A percentile compares a stretch with the other conserved stretches of the same genome.
phyloP scores from a whole-genome alignment of 2,113 vertebrate species.

The Rutilus rutilus region DNA sequence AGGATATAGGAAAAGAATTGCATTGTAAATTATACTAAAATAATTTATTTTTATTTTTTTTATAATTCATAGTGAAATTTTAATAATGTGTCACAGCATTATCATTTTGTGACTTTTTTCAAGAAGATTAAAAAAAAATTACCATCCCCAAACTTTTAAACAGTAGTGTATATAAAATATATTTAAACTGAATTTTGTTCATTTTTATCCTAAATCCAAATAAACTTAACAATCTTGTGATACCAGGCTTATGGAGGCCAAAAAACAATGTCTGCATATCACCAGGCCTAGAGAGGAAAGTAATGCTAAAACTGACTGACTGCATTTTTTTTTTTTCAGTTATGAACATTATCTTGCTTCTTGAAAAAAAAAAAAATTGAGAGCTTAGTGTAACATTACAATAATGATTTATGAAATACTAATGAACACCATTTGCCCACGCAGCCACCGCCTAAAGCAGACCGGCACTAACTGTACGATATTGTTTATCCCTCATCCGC shows the following conservation, averaged over 20 bases:
- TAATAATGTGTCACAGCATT: not conserved
- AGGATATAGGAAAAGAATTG: not conserved
- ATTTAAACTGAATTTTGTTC: not conserved
- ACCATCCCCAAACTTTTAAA: not conserved
- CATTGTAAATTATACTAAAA: not conserved
- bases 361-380: not conserved
- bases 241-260: conserved; percentile 52
- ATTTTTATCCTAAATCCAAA: not conserved
- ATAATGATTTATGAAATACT: conserved; percentile 40
- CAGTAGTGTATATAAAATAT: not conserved
- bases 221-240: conserved; percentile 34
- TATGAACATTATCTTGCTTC: not conserved
- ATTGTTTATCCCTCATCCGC: conserved; percentile 50
- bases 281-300: conserved; percentile 21
- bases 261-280: not conserved
- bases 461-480: conserved; percentile 40
- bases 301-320: conserved; percentile 1
- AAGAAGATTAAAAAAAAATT: not conserved
- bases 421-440: conserved; percentile 25
- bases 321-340: conserved; percentile 3
- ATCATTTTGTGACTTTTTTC: not conserved
- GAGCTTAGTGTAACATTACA: conserved; percentile 12
- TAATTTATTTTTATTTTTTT: too few relatives aligned
- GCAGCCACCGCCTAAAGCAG: conserved; percentile 45
- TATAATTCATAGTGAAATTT: not conserved